Percentiles rank a stretch among this genome's conserved stretches.
phyloP scores from a whole-genome alignment of 2,113 vertebrate species.

The Panthera tigris region DNA sequence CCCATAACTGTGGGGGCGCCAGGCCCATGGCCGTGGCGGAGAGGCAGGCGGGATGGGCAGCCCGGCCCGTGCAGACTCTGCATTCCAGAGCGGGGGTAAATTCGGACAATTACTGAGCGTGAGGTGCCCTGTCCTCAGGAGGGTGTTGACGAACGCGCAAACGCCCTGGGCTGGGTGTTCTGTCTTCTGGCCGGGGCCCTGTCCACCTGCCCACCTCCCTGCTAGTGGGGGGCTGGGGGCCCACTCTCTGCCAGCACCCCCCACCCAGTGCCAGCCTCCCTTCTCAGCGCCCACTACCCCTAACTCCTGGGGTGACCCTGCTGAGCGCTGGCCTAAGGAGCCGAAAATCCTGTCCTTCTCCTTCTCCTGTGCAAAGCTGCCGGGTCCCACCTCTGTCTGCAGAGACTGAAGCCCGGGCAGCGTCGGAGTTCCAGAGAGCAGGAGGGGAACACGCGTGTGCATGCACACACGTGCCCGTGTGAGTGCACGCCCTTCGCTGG shows the following conservation, averaged over 20 bases:
- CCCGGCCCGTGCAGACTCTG: neutral
- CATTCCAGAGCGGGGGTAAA: too few species aligned
- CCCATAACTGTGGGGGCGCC: neutral
- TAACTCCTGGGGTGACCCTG: neutral
- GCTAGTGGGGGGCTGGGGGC: neutral
- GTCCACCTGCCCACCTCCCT: neutral
- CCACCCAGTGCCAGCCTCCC: neutral
- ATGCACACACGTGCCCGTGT: neutral
- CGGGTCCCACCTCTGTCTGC: neutral
- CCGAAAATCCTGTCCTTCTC: rapidly evolving
- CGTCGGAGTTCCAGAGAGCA: rapidly evolving
- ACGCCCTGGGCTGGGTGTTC: too few species aligned
- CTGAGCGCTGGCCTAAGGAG: too few species aligned
- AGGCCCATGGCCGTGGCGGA: rapidly evolving
- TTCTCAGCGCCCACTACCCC: neutral
- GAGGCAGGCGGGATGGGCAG: neutral
- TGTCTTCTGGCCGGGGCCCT: neutral
- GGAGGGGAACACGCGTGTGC: neutral
- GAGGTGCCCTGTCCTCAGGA: neutral
- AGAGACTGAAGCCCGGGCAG: neutral
- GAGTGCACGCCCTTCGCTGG: rapidly evolving
- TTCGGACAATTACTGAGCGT: rapidly evolving
- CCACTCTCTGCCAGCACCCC: neutral
- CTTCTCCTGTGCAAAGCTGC: neutral
- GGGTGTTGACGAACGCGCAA: neutral